Evolutionary conservation across 2,113 vertebrate genomes (phyloP).

Genomic region (Corvus cornix): DNA sequence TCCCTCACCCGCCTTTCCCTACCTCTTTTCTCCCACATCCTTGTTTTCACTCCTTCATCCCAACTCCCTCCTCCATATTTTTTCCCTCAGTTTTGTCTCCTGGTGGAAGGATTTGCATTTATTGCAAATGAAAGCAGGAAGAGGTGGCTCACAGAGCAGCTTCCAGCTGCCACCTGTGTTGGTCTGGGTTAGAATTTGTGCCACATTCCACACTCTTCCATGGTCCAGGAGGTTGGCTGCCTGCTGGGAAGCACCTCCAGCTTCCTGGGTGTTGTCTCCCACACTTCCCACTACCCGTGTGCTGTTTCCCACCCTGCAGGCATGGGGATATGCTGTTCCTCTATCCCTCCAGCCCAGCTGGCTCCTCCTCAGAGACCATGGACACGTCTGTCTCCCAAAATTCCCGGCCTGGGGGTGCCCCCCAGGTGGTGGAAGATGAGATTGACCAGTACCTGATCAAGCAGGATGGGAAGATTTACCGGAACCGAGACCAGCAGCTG

Average conservation of each 20-base stretch:
- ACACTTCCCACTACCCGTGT: background rate
- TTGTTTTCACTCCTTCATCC: background rate
- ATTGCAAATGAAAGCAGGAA: background rate
- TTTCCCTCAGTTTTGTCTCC: background rate
- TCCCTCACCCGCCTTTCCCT: background rate
- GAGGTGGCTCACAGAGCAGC: background rate
- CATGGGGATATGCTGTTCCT: conserved; percentile 96
- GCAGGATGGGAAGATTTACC: conserved; percentile 97
- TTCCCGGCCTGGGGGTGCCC: conserved; percentile 74
- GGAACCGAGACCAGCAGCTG: conserved; percentile 92
- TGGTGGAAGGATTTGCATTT: background rate
- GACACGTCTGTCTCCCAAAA: conserved; percentile 82
- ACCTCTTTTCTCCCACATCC: background rate
- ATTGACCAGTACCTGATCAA: conserved; percentile 94
- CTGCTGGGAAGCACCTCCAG: background rate
- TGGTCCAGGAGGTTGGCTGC: background rate
- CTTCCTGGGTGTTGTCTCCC: background rate
- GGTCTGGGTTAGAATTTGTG: background rate
- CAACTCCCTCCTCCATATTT: background rate
- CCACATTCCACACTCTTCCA: fast-evolving
- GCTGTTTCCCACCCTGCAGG: conserved; percentile 62
- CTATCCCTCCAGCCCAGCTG: conserved; percentile 81
- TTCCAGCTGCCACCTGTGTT: fast-evolving
- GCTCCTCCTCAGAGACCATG: conserved; percentile 89
- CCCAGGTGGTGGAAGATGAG: conserved; percentile 88